Percentiles rank a stretch among this genome's conserved stretches.
These are phyloP conservation scores for Podarcis raffonei DNA, from an alignment of 2,113 vertebrate genomes.

Conservation along the genomic window DNA sequence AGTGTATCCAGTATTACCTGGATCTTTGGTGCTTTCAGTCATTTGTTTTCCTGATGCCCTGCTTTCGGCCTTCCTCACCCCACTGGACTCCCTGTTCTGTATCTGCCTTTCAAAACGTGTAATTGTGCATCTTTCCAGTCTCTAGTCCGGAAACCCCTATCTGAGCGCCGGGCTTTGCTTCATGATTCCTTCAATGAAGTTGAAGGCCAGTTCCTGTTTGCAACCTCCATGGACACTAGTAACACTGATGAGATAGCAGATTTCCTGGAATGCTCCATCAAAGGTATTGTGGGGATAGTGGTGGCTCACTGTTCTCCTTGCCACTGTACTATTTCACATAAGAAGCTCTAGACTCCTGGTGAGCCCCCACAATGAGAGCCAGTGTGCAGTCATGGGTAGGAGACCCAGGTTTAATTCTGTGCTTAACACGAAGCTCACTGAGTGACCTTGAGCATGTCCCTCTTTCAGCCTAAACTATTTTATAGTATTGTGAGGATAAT, in stretches of 20 bases:
- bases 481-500: background rate
- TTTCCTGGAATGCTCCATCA: conserved; percentile 90
- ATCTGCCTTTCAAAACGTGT: background rate
- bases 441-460: background rate
- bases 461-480: background rate
- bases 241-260: conserved; percentile 86
- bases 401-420: background rate
- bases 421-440: background rate
- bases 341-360: background rate
- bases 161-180: conserved; percentile 82
- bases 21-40: background rate
- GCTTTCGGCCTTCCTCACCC: background rate
- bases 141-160: conserved; percentile 83
- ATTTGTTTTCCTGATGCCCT: background rate
- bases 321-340: background rate
- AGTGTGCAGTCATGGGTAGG: background rate
- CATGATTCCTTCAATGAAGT: conserved; percentile 83
- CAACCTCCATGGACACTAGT: conserved; percentile 82
- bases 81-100: background rate
- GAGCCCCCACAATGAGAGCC: background rate
- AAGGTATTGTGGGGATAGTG: conserved; percentile 72
- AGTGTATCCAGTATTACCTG: conserved; percentile 31
- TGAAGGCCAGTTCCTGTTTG: conserved; percentile 90
- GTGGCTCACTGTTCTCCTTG: background rate
- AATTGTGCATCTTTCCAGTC: conserved; percentile 70